Base-by-base conservation (phyloP, 2,797 vertebrate genomes). In the Micropoecilia bifurca region DNA sequence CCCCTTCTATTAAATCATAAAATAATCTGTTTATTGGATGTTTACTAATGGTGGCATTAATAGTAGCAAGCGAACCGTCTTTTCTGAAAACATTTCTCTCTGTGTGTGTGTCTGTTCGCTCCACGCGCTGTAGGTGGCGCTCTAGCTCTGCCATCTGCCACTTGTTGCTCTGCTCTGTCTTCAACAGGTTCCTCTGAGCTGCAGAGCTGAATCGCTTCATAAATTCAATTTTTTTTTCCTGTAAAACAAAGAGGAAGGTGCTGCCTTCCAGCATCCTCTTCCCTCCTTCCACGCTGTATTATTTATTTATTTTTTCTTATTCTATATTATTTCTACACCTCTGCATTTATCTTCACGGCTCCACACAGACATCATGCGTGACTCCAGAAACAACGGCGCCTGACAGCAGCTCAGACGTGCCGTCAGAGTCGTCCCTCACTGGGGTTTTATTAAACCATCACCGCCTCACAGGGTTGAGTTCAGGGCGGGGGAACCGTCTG, bases 121-220 rank as follows among this genome's bases (percentile, higher is more conserved):
- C 71, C 30, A 8, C 30, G 33, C 43, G 88, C 96, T 95, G 87
- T 92, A 95, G 95, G 91, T 92, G 95, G 95, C 94, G 83, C 93
- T 95, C 83, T 93, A 87, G 92, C 88, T 87, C 94, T 94, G 88
- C 83, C 33, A 22, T 80, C 87, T 25, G 80, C 87, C 91, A 96
- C 95, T 94, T 96, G 95, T 96, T 96, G 96, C 91, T 92, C 77
- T 33, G 81, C 72, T 73, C 69, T 50, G 61, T 68, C 79, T 30
- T 57, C 82, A 74, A 46, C 74, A 81, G 66, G 30, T 61, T 76
- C 41, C 6, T 50, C 7, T 46, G 33, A 2, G 69, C 57, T 14
- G 3, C 33, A 33, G 43, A 79, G 45, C 46, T 46, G 41, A 1
- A 25, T 18, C 41, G 36, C n/a, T 71, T 20, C 33, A 1, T 13